These are phyloP conservation scores for Saxidomus purpurata DNA, from an alignment of 1,140 invertebrate genomes.

Conservation along the genomic window DNA sequence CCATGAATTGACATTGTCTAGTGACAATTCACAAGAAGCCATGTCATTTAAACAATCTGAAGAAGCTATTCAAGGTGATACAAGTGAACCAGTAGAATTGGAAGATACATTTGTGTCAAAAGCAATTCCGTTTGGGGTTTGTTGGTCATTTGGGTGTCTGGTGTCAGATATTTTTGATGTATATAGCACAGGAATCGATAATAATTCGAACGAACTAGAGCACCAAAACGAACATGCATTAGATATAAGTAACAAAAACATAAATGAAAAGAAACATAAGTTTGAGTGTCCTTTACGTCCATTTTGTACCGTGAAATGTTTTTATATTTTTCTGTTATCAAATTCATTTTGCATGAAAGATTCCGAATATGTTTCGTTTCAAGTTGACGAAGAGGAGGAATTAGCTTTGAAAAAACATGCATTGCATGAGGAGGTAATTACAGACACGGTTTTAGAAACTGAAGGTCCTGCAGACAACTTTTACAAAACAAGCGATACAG, in stretches of 20 bases:
- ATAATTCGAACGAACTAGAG: not conserved
- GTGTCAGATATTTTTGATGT: constrained; percentile 38
- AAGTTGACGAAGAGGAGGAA: not conserved
- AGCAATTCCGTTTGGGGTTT: constrained; percentile 30
- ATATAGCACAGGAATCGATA: not conserved
- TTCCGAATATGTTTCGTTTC: not conserved
- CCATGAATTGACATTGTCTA: not conserved
- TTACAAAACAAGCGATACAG: too few relatives aligned
- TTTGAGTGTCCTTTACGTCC: not conserved
- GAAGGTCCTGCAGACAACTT: not conserved
- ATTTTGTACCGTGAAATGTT: constrained; percentile 33
- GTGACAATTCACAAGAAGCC: not conserved
- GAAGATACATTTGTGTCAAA: not conserved
- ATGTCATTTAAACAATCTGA: not conserved
- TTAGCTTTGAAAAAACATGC: not conserved
- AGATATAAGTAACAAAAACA: not conserved
- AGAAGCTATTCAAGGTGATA: too few relatives aligned
- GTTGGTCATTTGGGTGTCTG: constrained; percentile 36
- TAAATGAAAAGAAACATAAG: not conserved
- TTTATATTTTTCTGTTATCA: constrained; percentile 25
- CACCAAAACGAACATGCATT: not conserved
- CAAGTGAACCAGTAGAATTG: not conserved
- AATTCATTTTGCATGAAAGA: constrained; percentile 20
- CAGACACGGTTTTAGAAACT: not conserved
- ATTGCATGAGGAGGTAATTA: not conserved